These are phyloP conservation scores for Thecophora atra DNA, from an alignment of 2,888 invertebrate genomes.

Conservation along the genomic window DNA sequence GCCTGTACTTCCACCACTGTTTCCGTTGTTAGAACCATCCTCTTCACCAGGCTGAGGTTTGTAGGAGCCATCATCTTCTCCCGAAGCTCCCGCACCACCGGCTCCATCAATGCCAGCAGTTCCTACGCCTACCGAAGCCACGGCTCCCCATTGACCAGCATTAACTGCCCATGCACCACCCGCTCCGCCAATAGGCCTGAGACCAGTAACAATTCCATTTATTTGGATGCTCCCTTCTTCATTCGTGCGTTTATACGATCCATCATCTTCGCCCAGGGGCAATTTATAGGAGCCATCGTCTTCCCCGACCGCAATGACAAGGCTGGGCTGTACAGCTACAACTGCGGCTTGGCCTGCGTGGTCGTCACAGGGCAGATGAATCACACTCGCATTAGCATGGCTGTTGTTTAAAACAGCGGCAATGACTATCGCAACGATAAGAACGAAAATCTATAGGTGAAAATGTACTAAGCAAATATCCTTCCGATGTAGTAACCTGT, in stretches of 20 bases:
- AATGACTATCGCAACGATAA: constrained; percentile 41
- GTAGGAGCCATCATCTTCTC: constrained; percentile 45
- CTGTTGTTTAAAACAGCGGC: background rate
- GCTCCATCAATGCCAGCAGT: constrained; percentile 42
- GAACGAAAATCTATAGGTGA: constrained; percentile 40
- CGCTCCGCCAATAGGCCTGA: constrained; percentile 44
- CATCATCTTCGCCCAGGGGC: constrained; percentile 44
- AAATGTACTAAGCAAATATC: constrained; percentile 6
- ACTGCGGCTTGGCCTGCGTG: constrained; percentile 15
- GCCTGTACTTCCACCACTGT: constrained; percentile 12
- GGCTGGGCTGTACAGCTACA: constrained; percentile 11
- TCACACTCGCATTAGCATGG: constrained; percentile 14
- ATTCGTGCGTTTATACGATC: constrained; percentile 47
- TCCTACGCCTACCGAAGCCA: constrained; percentile 48
- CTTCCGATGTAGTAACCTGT: background rate
- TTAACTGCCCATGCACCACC: constrained; percentile 42
- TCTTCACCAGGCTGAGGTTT: constrained; percentile 48
- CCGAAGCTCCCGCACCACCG: constrained; percentile 41
- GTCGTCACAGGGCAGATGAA: constrained; percentile 1
- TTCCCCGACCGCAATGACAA: constrained; percentile 22
- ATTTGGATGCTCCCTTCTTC: constrained; percentile 41
- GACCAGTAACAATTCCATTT: background rate
- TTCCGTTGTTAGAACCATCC: constrained; percentile 37
- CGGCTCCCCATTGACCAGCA: constrained; percentile 40
- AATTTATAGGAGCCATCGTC: constrained; percentile 46